A percentile compares a stretch with the other conserved stretches of the same genome.
These are phyloP conservation scores for Nannoperca australis DNA, from an alignment of 2,797 vertebrate genomes.

Conservation along the genomic window DNA sequence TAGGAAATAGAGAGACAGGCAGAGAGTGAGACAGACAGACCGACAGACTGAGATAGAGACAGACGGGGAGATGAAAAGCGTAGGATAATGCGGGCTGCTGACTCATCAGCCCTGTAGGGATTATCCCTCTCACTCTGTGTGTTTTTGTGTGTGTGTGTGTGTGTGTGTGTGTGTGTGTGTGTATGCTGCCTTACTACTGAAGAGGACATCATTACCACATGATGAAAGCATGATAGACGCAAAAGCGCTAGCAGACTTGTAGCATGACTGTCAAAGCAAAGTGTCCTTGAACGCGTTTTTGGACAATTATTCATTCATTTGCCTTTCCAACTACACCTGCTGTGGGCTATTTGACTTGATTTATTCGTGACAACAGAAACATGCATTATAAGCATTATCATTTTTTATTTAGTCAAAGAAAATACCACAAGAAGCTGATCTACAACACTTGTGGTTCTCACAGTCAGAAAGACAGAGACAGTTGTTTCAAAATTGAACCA, in stretches of 20 bases:
- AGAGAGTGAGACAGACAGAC: conserved; percentile 21
- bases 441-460: background rate
- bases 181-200: conserved; percentile 41
- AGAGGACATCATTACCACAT: conserved; percentile 45
- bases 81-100: conserved; percentile 73
- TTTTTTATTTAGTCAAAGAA: background rate
- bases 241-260: conserved; percentile 14
- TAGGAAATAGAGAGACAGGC: conserved; percentile 35
- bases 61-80: conserved; percentile 55
- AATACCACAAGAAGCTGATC: background rate
- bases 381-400: background rate
- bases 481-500: background rate
- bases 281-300: conserved; percentile 50
- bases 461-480: background rate
- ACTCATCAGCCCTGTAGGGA: conserved; percentile 74
- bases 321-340: background rate
- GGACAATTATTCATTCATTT: conserved; percentile 26
- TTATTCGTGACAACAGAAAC: background rate
- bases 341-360: background rate
- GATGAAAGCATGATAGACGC: conserved; percentile 53
- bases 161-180: conserved; percentile 16
- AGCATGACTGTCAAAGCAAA: conserved; percentile 39
- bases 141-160: background rate
- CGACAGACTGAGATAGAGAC: conserved; percentile 27
- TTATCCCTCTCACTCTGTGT: conserved; percentile 58